A percentile compares a stretch with the other conserved stretches of the same genome.
Evolutionary conservation across 2,888 invertebrate genomes (phyloP).

Genomic region (Troilus luridus): DNA sequence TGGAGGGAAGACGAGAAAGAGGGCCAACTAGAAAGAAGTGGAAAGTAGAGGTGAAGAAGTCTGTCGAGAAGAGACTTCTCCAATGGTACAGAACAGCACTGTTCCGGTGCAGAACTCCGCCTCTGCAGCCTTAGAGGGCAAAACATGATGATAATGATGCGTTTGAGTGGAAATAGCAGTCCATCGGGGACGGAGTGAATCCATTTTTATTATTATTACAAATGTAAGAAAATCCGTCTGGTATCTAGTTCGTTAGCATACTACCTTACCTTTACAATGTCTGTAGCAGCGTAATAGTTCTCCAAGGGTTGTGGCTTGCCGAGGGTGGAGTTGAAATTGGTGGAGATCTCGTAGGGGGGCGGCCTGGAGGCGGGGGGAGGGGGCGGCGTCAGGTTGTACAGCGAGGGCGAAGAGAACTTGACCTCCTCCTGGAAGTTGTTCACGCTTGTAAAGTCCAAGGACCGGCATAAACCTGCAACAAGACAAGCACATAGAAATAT

Average conservation of each 20-base stretch:
- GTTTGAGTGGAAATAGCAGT: no score
- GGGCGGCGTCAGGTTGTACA: constrained; percentile 72
- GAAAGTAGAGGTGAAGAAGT: no score
- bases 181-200: no score
- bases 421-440: constrained; percentile 74
- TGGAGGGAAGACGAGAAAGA: no score
- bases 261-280: constrained; percentile 77
- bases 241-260: neutral
- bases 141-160: no score
- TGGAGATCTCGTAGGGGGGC: constrained; percentile 70
- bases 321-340: constrained; percentile 66
- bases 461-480: constrained; percentile 64
- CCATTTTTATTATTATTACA: no score
- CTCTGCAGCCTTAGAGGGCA: no score
- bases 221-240: neutral
- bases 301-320: constrained; percentile 69
- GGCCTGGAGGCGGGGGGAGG: constrained; percentile 71
- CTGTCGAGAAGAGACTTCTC: no score
- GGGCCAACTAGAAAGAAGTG: no score
- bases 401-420: constrained; percentile 73
- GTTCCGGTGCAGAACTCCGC: no score
- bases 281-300: constrained; percentile 85
- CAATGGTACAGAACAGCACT: no score
- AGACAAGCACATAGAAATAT: neutral
- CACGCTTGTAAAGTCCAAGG: constrained; percentile 73